phyloP scores from a whole-genome alignment of 2,797 vertebrate genomes.

The Anniella stebbinsi region DNA sequence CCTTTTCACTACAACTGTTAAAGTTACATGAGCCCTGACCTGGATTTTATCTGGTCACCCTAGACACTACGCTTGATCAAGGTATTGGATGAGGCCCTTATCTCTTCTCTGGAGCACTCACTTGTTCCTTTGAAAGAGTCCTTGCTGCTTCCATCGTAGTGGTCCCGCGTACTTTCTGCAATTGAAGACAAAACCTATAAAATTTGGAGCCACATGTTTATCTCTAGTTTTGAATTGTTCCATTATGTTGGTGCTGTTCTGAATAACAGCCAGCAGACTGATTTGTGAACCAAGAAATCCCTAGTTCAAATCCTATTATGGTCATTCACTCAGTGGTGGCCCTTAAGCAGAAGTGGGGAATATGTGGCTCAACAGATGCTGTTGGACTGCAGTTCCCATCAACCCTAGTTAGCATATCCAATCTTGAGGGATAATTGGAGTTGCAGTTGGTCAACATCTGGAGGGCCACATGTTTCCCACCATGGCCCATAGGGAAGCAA shows the following conservation, averaged over 20 bases:
- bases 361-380: background rate
- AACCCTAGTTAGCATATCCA: no score
- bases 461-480: background rate
- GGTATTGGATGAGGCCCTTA: background rate
- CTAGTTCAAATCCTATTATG: background rate
- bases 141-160: slow-evolving; percentile 15
- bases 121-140: slow-evolving; percentile 17
- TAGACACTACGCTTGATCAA: background rate
- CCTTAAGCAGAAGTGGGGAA: background rate
- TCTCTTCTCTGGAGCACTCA: background rate
- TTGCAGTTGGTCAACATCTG: background rate
- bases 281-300: background rate
- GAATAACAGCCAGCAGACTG: background rate
- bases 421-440: background rate
- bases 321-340: background rate
- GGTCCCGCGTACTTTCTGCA: slow-evolving; percentile 17
- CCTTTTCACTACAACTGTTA: no score
- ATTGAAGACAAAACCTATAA: slow-evolving; percentile 5
- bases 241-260: background rate
- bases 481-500: no score
- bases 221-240: slow-evolving; percentile 2
- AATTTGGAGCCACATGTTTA: background rate
- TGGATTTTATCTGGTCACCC: no score
- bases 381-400: background rate
- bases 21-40: no score